Base-by-base conservation (phyloP, 2,113 vertebrate genomes). In the Vireo altiloquus region DNA sequence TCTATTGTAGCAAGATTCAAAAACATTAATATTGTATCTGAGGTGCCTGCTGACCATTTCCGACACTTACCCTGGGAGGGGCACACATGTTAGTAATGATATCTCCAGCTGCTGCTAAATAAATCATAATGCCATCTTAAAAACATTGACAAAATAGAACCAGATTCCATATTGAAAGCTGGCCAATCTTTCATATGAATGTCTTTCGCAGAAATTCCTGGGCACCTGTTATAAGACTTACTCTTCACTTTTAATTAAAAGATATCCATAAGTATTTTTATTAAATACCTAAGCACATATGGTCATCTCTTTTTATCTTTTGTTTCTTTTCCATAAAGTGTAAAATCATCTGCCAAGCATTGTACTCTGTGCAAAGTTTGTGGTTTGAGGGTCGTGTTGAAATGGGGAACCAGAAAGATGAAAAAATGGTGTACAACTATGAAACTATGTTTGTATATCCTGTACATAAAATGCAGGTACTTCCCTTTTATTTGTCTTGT, bases 81-180 rank as follows among this genome's bases (percentile, higher is more conserved):
- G 76, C 13, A 44, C 90, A 96, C 72, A 84, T 94, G 92, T 92
- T 94, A 93, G 92, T 70, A 97, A 96, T 95, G 88, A 75, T 95
- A 88, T 75, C 76, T 82, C 88, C 94, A 96, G 92, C 96, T 97
- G 93, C 88, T 95, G 92, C 68, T 90, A 90, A 92, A 96, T 95
- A 96, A 94, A 97, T 97, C 95, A 97, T 81, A 93, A 96, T 95
- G 93, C 92, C 92, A 90, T 93, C 82, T 94, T 81, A 90, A 92
- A 96, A 96, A 95, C 92, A 92, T 65, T 78, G 92, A 95, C 83
- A 96, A 97, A 96, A 95, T 46, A 77, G 82, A 95, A 96, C 59
- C 95, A 96, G 94, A 97, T 97, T 94, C 90, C 72, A 46, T 90
- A 90, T 18, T 80, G 94, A 95, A 96, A 86, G 84, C 78, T 81